A percentile compares a stretch with the other conserved stretches of the same genome.
Evolutionary conservation across 2,797 vertebrate genomes (phyloP).

Genomic region (Hippopotamyrus pictus): DNA sequence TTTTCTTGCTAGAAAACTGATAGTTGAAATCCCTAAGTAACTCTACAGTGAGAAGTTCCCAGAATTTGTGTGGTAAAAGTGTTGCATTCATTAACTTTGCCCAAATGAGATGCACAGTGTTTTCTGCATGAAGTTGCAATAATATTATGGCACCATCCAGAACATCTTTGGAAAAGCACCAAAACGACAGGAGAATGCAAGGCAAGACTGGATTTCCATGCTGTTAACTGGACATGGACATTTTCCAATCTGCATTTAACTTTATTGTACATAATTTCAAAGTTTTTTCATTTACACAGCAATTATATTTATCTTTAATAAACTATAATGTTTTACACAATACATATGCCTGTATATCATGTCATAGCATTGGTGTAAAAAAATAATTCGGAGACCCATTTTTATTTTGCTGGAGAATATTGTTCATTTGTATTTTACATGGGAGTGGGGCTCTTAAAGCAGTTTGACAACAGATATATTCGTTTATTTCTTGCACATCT

Average conservation of each 20-base stretch:
- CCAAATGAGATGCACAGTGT: background rate
- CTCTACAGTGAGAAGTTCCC: background rate
- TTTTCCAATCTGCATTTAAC: conserved; percentile 37
- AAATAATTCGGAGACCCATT: conserved; percentile 50
- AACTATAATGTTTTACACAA: conserved; percentile 44
- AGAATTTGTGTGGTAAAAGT: background rate
- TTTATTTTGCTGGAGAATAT: conserved; percentile 45
- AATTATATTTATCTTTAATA: conserved; percentile 41
- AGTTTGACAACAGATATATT: conserved; percentile 17
- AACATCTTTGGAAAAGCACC: background rate
- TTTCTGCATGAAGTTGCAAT: background rate
- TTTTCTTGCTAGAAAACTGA: conserved; percentile 7
- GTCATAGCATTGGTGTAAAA: conserved; percentile 43
- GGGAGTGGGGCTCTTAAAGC: conserved; percentile 24
- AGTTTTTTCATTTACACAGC: conserved; percentile 37
- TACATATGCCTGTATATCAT: conserved; percentile 36
- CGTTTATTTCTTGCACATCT: conserved; percentile 20
- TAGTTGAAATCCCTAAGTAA: background rate
- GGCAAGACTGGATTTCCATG: background rate
- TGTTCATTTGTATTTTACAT: conserved; percentile 44
- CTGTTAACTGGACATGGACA: conserved; percentile 1
- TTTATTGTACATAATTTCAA: conserved; percentile 55
- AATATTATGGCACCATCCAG: background rate
- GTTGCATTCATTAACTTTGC: background rate
- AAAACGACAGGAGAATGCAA: background rate